Conservation (phyloP, 2,113 vertebrate genomes). For the Ifrita kowaldi region DNA sequence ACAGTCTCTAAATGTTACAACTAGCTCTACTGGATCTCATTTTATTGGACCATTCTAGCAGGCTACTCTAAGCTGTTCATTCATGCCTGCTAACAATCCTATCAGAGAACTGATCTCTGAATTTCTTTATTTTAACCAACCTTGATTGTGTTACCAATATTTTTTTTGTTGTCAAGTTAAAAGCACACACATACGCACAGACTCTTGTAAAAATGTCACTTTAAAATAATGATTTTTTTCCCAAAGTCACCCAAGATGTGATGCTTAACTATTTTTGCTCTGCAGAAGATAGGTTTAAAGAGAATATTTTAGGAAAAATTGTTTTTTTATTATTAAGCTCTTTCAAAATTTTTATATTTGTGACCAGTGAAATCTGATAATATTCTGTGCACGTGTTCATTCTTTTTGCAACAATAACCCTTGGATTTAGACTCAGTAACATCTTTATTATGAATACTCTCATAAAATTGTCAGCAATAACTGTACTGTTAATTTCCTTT, state of each 20-base stretch:
- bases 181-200: background rate
- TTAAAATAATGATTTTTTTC: background rate
- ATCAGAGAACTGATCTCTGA: background rate
- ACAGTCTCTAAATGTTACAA: background rate
- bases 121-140: background rate
- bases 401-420: background rate
- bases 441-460: background rate
- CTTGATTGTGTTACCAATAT: background rate
- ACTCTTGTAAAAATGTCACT: background rate
- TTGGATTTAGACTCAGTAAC: background rate
- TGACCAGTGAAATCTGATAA: background rate
- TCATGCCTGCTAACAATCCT: background rate
- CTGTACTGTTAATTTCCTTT: background rate
- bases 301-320: background rate
- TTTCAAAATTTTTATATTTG: background rate
- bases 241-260: background rate
- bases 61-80: background rate
- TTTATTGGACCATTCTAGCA: background rate
- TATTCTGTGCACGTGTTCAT: background rate
- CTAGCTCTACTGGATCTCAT: background rate
- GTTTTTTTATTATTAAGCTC: background rate
- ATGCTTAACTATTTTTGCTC: background rate
- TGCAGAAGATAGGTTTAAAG: background rate
- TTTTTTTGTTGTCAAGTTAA: background rate
- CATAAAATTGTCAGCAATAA: background rate